These are phyloP conservation scores for Pseudorhombus dupliciocellatus DNA, from an alignment of 2,113 vertebrate species.

Conservation along the genomic window DNA sequence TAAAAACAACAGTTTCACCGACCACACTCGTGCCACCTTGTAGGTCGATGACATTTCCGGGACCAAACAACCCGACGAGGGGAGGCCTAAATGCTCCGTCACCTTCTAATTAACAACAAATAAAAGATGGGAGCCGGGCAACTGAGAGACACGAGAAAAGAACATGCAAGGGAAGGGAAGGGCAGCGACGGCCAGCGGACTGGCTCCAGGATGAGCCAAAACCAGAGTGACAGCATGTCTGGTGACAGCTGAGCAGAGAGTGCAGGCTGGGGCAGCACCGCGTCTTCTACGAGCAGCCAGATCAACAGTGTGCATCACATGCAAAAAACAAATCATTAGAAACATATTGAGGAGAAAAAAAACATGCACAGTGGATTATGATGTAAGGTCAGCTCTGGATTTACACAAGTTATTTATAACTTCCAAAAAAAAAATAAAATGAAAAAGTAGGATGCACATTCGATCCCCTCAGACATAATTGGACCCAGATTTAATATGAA, in stretches of 20 bases:
- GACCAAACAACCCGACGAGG: constrained; percentile 9
- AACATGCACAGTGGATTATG: background rate
- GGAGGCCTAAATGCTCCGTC: constrained; percentile 3
- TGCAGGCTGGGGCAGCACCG: constrained; percentile 29
- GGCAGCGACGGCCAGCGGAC: constrained; percentile 65
- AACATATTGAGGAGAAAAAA: background rate
- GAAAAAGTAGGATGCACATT: too few species aligned
- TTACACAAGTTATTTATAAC: too few species aligned
- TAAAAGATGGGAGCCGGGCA: constrained; percentile 49
- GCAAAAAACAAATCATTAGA: background rate
- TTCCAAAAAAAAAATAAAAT: too few species aligned
- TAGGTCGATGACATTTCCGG: background rate
- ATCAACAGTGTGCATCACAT: constrained; percentile 1
- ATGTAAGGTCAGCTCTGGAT: background rate
- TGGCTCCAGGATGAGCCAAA: constrained; percentile 60
- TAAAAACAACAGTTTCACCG: background rate
- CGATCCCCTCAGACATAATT: too few species aligned
- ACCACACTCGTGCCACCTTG: background rate
- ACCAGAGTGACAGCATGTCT: constrained; percentile 59
- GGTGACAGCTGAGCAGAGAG: constrained; percentile 62
- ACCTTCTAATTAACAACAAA: constrained; percentile 16
- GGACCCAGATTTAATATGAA: too few species aligned
- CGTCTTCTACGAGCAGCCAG: constrained; percentile 27
- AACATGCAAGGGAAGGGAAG: constrained; percentile 70
- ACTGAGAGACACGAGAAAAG: constrained; percentile 47